Percentiles rank a stretch among this genome's conserved stretches.
Conservation (phyloP, 2,797 vertebrate species). For the Clamator glandarius region DNA sequence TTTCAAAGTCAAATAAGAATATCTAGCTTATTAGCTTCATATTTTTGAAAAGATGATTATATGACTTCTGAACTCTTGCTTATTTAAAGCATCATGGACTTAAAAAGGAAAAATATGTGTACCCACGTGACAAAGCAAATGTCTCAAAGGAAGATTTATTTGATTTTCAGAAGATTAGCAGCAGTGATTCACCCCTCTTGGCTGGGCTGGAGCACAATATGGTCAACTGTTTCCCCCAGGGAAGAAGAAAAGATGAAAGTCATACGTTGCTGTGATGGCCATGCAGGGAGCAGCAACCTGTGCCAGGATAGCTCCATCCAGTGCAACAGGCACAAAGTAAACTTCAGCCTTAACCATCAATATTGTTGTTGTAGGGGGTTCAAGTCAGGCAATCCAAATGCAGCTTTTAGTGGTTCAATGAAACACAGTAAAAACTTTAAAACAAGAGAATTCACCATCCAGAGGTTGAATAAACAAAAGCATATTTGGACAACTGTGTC, state of each 20-base stretch:
- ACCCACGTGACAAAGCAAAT: conserved; percentile 26
- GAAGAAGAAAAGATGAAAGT: conserved; percentile 22
- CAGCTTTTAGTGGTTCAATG: conserved; percentile 18
- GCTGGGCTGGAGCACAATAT: not conserved
- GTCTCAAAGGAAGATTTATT: not conserved
- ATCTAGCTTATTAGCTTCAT: not conserved
- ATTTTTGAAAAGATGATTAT: not conserved
- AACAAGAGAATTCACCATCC: conserved; percentile 11
- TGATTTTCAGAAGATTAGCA: conserved; percentile 2
- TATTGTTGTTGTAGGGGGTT: not conserved
- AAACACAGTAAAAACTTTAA: conserved; percentile 20
- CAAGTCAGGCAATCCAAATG: not conserved
- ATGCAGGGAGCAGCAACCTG: not conserved
- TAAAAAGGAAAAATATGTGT: conserved; percentile 34
- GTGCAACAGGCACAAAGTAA: not conserved
- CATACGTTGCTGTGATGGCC: not conserved
- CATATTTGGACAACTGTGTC: conserved; percentile 53
- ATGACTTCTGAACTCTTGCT: conserved; percentile 21
- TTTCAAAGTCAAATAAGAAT: conserved; percentile 7
- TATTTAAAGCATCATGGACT: not conserved
- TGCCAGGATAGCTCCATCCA: not conserved
- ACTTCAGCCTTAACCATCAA: not conserved
- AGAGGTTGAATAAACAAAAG: conserved; percentile 54
- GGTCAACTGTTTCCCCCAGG: not conserved
- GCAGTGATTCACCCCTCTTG: conserved; percentile 35